These are phyloP conservation scores for Prietella phreatophila DNA, from an alignment of 2,113 vertebrate genomes.

Conservation along the genomic window DNA sequence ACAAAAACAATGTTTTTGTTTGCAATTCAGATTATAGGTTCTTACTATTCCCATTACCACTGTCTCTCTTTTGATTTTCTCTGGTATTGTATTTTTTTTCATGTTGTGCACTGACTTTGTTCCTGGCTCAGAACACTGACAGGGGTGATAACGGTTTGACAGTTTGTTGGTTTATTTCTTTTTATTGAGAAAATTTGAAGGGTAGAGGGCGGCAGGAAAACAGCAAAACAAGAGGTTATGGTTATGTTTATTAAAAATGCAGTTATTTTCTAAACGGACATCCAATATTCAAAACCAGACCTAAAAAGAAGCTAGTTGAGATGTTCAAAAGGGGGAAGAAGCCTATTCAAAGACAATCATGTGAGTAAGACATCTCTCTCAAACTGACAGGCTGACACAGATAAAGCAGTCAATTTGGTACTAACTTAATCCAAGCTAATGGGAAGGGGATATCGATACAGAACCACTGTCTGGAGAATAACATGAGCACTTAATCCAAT, in stretches of 20 bases:
- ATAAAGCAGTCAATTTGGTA: conserved; percentile 44
- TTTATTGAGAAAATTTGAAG: conserved; percentile 62
- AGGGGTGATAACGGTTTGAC: conserved; percentile 73
- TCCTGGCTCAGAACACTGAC: conserved; percentile 72
- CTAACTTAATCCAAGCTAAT: conserved; percentile 42
- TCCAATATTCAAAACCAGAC: not conserved
- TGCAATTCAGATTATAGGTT: conserved; percentile 45
- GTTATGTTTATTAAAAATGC: not conserved
- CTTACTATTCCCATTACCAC: conserved; percentile 33
- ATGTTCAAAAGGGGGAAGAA: conserved; percentile 1
- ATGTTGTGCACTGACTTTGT: conserved; percentile 72
- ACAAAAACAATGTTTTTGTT: conserved; percentile 17
- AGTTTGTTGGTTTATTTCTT: conserved; percentile 66
- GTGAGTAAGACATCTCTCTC: conserved; percentile 19
- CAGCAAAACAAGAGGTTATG: not conserved
- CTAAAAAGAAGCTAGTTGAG: not conserved
- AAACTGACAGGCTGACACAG: conserved; percentile 52
- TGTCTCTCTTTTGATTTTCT: conserved; percentile 51
- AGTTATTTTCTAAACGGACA: not conserved
- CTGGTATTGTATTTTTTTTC: conserved; percentile 70
- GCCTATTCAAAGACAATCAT: conserved; percentile 50
- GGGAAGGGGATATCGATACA: conserved; percentile 42
- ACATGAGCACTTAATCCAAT: conserved; percentile 32
- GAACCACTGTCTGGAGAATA: conserved; percentile 28
- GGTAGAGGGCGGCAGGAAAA: conserved; percentile 26